phyloP scores from a whole-genome alignment of 1,140 invertebrate genomes.

The Gonioctena quinquepunctata region DNA sequence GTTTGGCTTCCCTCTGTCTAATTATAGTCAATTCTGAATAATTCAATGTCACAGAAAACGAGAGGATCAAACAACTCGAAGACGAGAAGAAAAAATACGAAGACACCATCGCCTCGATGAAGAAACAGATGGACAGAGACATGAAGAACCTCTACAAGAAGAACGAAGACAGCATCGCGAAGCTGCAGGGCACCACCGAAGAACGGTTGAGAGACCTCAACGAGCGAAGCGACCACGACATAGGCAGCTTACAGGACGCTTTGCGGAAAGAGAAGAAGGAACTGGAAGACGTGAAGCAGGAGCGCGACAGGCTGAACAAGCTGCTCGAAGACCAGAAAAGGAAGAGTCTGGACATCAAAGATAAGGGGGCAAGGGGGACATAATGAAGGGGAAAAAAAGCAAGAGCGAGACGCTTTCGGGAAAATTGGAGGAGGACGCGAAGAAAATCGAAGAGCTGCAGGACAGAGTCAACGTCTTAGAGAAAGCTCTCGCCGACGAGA shows the following conservation, averaged over 20 bases:
- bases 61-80: conserved; percentile 23
- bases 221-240: conserved; percentile 30
- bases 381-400: conserved; percentile 20
- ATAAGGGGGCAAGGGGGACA: conserved; percentile 27
- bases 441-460: conserved; percentile 14
- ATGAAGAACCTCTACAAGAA: conserved; percentile 35
- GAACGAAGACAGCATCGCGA: conserved; percentile 36
- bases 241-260: conserved; percentile 29
- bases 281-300: conserved; percentile 1
- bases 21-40: no score
- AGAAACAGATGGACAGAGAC: conserved; percentile 37
- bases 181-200: conserved; percentile 38
- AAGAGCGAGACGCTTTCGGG: conserved; percentile 17
- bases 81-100: conserved; percentile 38
- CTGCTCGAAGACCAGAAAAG: conserved; percentile 26
- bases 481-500: neutral
- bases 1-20: no score
- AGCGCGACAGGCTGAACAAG: conserved; percentile 19
- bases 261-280: conserved; percentile 22
- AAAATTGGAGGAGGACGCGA: conserved; percentile 18
- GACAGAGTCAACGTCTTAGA: conserved; percentile 8
- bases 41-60: neutral
- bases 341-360: conserved; percentile 30
- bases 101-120: conserved; percentile 32
- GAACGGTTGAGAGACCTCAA: conserved; percentile 32